Evolutionary conservation across 2,888 invertebrate species (phyloP), one percentile per base, ranked within the genome.

Genomic region (Acronicta psi): DNA sequence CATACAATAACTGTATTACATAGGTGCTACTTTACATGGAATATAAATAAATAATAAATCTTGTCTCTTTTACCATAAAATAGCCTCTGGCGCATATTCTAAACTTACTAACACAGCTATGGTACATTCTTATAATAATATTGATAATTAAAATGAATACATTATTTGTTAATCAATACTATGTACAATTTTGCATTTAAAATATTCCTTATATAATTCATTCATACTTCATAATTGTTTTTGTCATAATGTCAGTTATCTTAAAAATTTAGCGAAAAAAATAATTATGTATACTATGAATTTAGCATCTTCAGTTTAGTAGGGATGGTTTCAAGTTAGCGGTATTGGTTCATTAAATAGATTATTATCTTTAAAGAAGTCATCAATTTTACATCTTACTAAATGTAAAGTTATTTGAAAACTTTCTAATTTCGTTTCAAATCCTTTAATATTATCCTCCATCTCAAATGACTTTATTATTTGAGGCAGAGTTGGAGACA

Each of bases 401-500:
- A 86, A 80, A 73, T 95, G 94, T 83, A 97, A 91, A 73, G 93
- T 91, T 47, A 90, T 88, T 64, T 95, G 94, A 65, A 86, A 95
- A 87, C 63, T 82, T 77, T 82, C 83, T 68, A 89, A 88, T 77
- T 74, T 86, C 68, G 71, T 80, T 86, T 73, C 91, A 83, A 89
- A 95, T 81, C 71, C 84, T 82, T 83, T 88, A 63, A 83, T 80
- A 81, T 79, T 83, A 69, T 72, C 79, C 38, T 87, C 95, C 79
- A 87, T 89, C 68, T 87, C 95, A 80, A 94, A 91, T 60, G 91
- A 94, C 71, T 87, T 86, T 59, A 95, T 74, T 18, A 95, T 79
- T 79, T 96, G 95, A 13, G 94, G 93, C 54, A 96, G 91, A 7
- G 94, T 93, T 41, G 96, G 96, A 47, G 95, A 94, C 95, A 95